Evolutionary conservation across 92 coral and sea anemone genomes (phyloP).

Genomic region (Parazoanthus darwini): DNA sequence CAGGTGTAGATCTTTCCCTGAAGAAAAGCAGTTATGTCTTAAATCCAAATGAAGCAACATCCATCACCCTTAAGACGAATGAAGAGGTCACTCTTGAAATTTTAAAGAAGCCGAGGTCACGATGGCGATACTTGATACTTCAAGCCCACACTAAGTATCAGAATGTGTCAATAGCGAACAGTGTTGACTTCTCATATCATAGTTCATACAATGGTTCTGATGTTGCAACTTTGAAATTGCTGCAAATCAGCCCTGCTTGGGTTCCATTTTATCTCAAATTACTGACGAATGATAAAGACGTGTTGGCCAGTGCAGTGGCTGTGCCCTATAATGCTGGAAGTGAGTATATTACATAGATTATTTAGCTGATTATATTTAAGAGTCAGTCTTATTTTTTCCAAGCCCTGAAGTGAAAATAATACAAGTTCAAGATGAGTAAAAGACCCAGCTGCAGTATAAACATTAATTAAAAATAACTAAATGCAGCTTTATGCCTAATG

Average conservation of each 20-base stretch:
- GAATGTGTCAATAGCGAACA: slow-evolving; percentile 56
- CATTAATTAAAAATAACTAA: too few species aligned
- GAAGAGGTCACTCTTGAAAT: slow-evolving; percentile 36
- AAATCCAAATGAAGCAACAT: slow-evolving; percentile 46
- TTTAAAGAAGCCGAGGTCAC: slow-evolving; percentile 19
- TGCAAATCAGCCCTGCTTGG: slow-evolving; percentile 29
- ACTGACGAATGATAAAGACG: slow-evolving; percentile 36
- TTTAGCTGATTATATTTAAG: too few species aligned
- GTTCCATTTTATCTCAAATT: slow-evolving; percentile 55
- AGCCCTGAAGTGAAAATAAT: too few species aligned
- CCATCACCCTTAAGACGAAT: slow-evolving; percentile 12
- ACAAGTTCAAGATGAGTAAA: too few species aligned
- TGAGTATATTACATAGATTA: slow-evolving; percentile 17
- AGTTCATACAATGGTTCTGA: slow-evolving; percentile 59
- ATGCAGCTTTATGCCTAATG: too few species aligned
- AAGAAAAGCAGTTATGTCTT: slow-evolving; percentile 21
- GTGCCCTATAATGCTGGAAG: slow-evolving; percentile 75
- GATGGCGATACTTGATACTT: slow-evolving; percentile 73
- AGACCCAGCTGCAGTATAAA: too few species aligned
- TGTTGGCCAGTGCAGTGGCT: slow-evolving; percentile 61
- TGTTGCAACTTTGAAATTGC: slow-evolving; percentile 64
- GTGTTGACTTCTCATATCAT: slow-evolving; percentile 44
- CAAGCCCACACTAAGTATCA: slow-evolving; percentile 85
- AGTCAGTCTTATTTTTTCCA: too few species aligned
- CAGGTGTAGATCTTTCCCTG: background rate